Conservation (phyloP, 1,140 invertebrate genomes). For the Thaumetopoea pityocampa region DNA sequence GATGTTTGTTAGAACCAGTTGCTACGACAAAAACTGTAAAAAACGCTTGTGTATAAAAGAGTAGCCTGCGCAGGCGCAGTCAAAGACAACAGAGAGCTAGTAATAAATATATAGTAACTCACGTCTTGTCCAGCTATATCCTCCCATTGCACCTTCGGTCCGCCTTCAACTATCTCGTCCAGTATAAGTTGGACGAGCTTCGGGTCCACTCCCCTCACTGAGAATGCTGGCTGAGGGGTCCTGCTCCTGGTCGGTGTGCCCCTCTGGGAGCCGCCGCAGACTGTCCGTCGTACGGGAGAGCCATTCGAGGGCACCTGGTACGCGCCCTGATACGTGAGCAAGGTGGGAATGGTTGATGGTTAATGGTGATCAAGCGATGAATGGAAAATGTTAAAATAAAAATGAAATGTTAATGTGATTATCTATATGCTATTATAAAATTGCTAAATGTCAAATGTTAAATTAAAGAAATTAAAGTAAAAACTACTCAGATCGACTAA, state of each 20-base stretch:
- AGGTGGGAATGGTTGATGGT: constrained; percentile 13
- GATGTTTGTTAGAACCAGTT: no score
- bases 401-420: no score
- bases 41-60: no score
- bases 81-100: background rate
- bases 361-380: constrained; percentile 2
- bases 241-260: constrained; percentile 64
- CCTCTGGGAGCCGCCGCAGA: constrained; percentile 59
- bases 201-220: constrained; percentile 88
- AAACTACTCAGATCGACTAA: no score
- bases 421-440: no score
- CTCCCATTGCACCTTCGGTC: constrained; percentile 91
- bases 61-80: no score
- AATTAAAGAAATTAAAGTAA: no score
- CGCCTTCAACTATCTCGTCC: constrained; percentile 86
- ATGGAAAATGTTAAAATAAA: no score
- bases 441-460: no score
- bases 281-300: constrained; percentile 80
- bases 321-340: constrained; percentile 18
- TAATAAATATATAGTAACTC: constrained; percentile 13
- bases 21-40: no score
- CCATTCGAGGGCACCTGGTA: constrained; percentile 61
- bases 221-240: constrained; percentile 64
- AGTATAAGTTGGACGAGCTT: constrained; percentile 90
- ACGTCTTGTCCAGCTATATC: constrained; percentile 94